Conservation (phyloP, 2,113 vertebrate species). For the Notiomystis cincta region DNA sequence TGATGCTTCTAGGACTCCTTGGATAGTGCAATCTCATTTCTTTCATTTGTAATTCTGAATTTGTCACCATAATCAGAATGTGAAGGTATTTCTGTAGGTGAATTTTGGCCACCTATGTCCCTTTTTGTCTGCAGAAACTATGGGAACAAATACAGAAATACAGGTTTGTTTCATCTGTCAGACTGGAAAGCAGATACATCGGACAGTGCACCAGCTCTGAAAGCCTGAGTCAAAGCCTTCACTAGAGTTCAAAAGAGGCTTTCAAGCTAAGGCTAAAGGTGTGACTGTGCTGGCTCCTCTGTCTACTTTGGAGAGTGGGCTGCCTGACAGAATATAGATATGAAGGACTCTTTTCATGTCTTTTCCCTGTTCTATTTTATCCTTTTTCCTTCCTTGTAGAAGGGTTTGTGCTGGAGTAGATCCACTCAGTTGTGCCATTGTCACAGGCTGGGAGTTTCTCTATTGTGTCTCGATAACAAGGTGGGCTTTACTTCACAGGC, state of each 20-base stretch:
- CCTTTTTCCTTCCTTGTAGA: not conserved
- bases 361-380: not conserved
- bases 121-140: not conserved
- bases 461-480: not conserved
- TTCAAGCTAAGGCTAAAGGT: conserved; percentile 30
- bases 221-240: not conserved
- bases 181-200: not conserved
- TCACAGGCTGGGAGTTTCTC: not conserved
- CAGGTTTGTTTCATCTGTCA: conserved; percentile 6
- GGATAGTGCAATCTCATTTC: not conserved
- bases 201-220: not conserved
- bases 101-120: not conserved
- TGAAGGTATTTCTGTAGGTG: not conserved
- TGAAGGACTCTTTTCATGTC: not conserved
- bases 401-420: not conserved
- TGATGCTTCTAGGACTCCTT: not conserved
- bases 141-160: conserved; percentile 1
- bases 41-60: not conserved
- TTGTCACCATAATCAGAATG: not conserved
- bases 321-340: conserved; percentile 3
- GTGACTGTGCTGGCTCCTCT: not conserved
- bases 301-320: not conserved
- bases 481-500: not conserved
- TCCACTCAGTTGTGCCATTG: not conserved
- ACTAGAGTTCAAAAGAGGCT: not conserved